These are phyloP conservation scores for Orbicella faveolata DNA, from an alignment of 64 coral and sea anemone species.

Conservation along the genomic window DNA sequence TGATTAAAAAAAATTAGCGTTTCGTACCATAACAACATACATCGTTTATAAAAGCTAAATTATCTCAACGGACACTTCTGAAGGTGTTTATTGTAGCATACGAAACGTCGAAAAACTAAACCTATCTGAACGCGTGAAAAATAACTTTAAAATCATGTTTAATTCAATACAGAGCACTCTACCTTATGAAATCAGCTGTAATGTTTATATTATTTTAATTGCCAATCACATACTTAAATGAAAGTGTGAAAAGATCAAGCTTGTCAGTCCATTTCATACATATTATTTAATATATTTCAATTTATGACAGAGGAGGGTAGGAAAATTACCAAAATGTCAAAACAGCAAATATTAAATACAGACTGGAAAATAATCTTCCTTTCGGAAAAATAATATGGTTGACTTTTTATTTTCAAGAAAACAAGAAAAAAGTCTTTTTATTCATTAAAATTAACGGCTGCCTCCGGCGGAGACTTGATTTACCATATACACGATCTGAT, in stretches of 20 bases:
- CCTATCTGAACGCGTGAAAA: not conserved
- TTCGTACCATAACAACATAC: too few relatives aligned
- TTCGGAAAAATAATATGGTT: too few relatives aligned
- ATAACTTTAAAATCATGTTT: not conserved
- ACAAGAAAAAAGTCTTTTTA: not conserved
- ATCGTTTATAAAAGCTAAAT: too few relatives aligned
- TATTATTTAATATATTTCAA: constrained; percentile 20
- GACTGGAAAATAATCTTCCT: not conserved
- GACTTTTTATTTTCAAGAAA: too few relatives aligned
- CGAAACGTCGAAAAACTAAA: not conserved
- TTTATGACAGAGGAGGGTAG: not conserved
- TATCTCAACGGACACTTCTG: too few relatives aligned
- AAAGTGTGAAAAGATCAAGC: not conserved
- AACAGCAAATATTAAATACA: not conserved
- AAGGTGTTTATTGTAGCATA: too few relatives aligned
- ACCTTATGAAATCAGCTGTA: not conserved
- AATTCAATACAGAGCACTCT: not conserved
- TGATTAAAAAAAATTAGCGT: too few relatives aligned
- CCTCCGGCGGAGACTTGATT: not conserved
- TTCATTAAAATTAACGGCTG: not conserved
- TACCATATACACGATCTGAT: not conserved
- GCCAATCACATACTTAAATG: not conserved
- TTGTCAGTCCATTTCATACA: not conserved
- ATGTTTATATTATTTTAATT: not conserved
- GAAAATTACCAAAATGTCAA: constrained; percentile 3